A percentile compares a stretch with the other conserved stretches of the same genome.
These are phyloP conservation scores for Drosophila tanythrix DNA, from an alignment of 2,888 invertebrate genomes.

Conservation along the genomic window DNA sequence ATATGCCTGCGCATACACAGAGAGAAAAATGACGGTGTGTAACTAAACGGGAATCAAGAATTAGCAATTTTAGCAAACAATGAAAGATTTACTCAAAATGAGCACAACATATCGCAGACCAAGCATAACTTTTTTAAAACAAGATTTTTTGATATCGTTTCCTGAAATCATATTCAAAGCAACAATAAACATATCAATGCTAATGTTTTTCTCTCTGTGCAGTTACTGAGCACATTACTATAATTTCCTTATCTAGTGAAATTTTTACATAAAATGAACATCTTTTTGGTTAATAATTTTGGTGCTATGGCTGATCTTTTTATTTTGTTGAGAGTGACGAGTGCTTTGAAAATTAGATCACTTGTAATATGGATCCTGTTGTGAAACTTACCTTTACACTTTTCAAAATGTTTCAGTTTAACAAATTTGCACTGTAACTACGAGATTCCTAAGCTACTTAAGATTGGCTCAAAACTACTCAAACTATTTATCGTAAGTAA, in stretches of 20 bases:
- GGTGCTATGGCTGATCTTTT: conserved; percentile 33
- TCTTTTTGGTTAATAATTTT: conserved; percentile 1
- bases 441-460: conserved; percentile 50
- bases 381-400: conserved; percentile 51
- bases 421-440: conserved; percentile 27
- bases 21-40: not conserved
- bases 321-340: conserved; percentile 7
- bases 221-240: not conserved
- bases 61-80: not conserved
- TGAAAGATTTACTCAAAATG: not conserved
- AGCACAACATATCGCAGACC: not conserved
- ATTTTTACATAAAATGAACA: conserved; percentile 4
- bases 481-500: conserved; percentile 33
- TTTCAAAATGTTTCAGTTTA: conserved; percentile 14
- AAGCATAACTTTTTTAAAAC: not conserved
- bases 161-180: not conserved
- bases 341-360: conserved; percentile 33
- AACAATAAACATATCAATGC: not conserved
- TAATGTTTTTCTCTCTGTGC: conserved; percentile 15
- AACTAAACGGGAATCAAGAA: not conserved
- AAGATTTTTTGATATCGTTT: not conserved
- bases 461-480: conserved; percentile 55
- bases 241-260: not conserved
- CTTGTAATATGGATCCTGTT: conserved; percentile 14
- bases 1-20: conserved; percentile 1